Evolutionary conservation across 2,797 vertebrate species (phyloP), one percentile per base, ranked within the genome.

Genomic region (Gallinago stenura): DNA sequence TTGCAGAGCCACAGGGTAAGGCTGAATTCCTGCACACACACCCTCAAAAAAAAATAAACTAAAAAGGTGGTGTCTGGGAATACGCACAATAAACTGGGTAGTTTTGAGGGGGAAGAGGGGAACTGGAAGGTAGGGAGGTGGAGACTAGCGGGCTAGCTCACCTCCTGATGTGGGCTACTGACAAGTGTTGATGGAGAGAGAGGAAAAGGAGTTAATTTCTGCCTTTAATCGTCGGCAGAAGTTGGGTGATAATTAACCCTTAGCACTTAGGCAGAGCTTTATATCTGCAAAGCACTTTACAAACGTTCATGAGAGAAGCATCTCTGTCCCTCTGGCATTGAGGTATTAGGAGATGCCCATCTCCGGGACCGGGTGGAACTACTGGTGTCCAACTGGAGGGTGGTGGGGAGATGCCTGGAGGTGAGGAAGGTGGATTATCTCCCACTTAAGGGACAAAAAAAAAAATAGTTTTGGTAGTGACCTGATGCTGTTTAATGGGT

Each of bases 241-340:
- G 35, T 3, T 50, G 78, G 86, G 87, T 50, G 30, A 62, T 65
- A 46, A 80, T 77, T 76, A 83, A 95, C 89, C 39, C 94, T 89
- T 90, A 83, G 95, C 96, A 97, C 94, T 94, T 91, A 89, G 61
- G 91, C 92, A 96, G 96, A 96, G 91, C 88, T 97, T 95, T 85
- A 70, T 60, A 57, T 95, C 91, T 97, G 95, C 92, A 53, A 91
- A 94, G 95, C 95, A 96, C 95, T 96, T 96, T 96, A 96, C 51
- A 39, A 70, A 92, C 33, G 6, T 20, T 7, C 30, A 43, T 4
- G 84, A 78, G 92, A 83, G 62, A 64, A 91, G 93, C 79, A 58
- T 84, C 86, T 70, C 72, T 3, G 1, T 51, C 83, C 73, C 91
- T 83, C 91, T 83, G 94, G 94, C 89, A 89, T 84, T 3, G 53